Evolutionary conservation across 1,140 invertebrate genomes (phyloP).

Genomic region (Drosophila seguyi): DNA sequence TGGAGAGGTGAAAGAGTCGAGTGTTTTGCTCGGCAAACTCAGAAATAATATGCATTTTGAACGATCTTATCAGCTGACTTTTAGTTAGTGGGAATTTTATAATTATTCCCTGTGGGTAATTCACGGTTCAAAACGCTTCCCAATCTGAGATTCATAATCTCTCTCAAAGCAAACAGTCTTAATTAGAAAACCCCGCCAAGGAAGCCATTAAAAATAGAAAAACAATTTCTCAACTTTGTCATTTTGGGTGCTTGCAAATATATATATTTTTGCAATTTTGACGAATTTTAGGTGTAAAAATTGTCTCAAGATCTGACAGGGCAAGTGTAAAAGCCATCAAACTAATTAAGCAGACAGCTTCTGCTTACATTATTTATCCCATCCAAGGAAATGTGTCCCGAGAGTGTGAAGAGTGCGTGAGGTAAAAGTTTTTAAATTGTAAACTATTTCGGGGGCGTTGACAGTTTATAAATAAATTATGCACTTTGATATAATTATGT

Average conservation of each 20-base stretch:
- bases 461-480: slow-evolving; percentile 33
- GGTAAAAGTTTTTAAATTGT: slow-evolving; percentile 3
- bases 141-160: neutral
- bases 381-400: slow-evolving; percentile 17
- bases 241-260: slow-evolving; percentile 29
- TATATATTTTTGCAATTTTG: slow-evolving; percentile 13
- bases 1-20: neutral
- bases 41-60: neutral
- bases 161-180: neutral
- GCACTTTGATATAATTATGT: slow-evolving; percentile 35
- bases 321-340: slow-evolving; percentile 38
- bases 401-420: slow-evolving; percentile 16
- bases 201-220: slow-evolving; percentile 29
- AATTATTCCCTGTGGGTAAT: slow-evolving; percentile 2
- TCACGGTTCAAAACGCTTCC: neutral
- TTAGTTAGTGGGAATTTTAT: slow-evolving; percentile 11
- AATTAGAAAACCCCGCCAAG: neutral
- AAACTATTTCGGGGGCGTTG: slow-evolving; percentile 24
- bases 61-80: slow-evolving; percentile 27
- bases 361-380: slow-evolving; percentile 6
- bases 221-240: slow-evolving; percentile 20
- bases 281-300: slow-evolving; percentile 17
- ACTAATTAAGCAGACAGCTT: slow-evolving; percentile 35
- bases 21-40: slow-evolving; percentile 5
- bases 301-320: slow-evolving; percentile 11